Conservation (phyloP, 2,797 vertebrate species). For the Periparus ater region DNA sequence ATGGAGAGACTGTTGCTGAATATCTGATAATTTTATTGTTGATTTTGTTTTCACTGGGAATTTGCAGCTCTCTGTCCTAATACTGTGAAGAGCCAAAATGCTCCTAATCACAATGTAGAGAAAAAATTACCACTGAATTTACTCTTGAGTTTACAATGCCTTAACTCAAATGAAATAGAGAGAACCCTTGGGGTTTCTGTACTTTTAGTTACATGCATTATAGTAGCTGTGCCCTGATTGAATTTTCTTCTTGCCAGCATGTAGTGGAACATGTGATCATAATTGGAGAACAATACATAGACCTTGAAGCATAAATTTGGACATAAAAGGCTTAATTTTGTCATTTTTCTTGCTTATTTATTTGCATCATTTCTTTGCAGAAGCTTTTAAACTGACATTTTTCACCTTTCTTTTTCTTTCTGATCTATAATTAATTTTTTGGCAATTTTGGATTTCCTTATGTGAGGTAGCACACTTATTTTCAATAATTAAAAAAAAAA, state of each 20-base stretch:
- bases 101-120: not conserved
- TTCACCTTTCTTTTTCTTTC: not conserved
- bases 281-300: not conserved
- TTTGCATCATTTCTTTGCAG: not conserved
- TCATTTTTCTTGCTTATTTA: not conserved
- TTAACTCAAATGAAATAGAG: not conserved
- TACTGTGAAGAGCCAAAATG: not conserved
- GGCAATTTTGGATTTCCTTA: not conserved
- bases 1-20: fast-evolving
- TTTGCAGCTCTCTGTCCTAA: not conserved
- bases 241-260: not conserved
- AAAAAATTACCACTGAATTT: not conserved
- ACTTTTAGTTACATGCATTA: not conserved
- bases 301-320: not conserved
- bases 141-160: not conserved
- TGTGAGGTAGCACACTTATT: not conserved
- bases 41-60: not conserved
- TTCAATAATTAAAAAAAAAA: not conserved
- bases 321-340: not conserved
- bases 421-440: not conserved
- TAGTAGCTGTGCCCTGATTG: not conserved
- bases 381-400: not conserved
- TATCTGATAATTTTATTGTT: not conserved
- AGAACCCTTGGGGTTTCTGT: not conserved
- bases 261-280: not conserved